Base-by-base conservation (phyloP, 1,140 invertebrate species). In the Zophobas morio region DNA sequence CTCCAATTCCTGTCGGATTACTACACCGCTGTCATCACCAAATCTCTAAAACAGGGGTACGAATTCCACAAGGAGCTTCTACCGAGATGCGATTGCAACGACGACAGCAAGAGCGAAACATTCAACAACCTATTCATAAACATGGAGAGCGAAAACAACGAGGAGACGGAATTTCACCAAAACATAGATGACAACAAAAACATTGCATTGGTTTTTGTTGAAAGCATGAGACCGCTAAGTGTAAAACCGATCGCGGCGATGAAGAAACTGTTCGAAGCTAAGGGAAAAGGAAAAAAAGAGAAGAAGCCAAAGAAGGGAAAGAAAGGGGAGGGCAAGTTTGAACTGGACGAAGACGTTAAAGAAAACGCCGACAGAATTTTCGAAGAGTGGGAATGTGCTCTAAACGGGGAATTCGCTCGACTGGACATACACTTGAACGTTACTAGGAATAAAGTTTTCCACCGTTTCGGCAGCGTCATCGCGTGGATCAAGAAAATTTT, bases 1-100 rank as follows among this genome's bases (percentile, higher is more conserved):
- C 85, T 88, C 53, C 88, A 89, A 82, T 75, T 88, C 6, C 42
- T 91, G 1, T 86, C 88, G 42, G 89, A 90, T 82, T 91, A 90
- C 82, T 91, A 90, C 78, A 84, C 84, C 5, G 83, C 86, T 0
- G 87, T 89, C 84, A 82, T 88, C n/a, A 88, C 81, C 0, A 81
- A 81, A 46, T 66, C 60, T 2, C 8, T 36, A 36, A 73, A 73
- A 37, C 53, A 70, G 46, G 75, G 46, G n/a, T 70, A 74, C 51
- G 77, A 66, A 5, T 66, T 66, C 39, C 60, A 66, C 40, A 66
- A 66, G 32, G 37, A 42, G 32, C 6, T 66, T 33, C 6, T 66
- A 32, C 37, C 37, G 20, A 66, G 46, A 34, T 32, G 32, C 4
- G 20, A 66, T 1, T 66, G 60, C 33, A 33, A 66, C 37, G 60